Conservation (phyloP, 2,888 invertebrate species). For the Exocentrus adspersus region DNA sequence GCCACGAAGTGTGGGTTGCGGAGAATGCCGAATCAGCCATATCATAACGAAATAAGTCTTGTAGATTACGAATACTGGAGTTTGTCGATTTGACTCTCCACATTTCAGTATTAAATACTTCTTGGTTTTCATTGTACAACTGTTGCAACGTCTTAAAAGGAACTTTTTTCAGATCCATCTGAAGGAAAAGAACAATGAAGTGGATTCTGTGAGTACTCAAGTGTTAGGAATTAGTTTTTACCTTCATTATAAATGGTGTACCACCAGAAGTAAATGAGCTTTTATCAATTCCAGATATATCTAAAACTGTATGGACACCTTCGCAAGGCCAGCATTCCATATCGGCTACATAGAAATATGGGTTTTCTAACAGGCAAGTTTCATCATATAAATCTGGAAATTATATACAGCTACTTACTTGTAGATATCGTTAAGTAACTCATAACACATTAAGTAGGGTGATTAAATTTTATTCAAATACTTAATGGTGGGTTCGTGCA, state of each 20-base stretch:
- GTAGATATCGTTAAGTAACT: too few species aligned
- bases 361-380: slow-evolving; percentile 84
- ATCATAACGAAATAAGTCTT: slow-evolving; percentile 49
- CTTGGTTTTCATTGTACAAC: slow-evolving; percentile 69
- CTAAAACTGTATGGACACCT: slow-evolving; percentile 73
- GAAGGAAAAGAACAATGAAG: slow-evolving; percentile 42
- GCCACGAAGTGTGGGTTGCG: slow-evolving; percentile 67
- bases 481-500: too few species aligned
- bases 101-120: slow-evolving; percentile 72
- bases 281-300: slow-evolving; percentile 70
- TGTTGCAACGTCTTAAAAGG: slow-evolving; percentile 67
- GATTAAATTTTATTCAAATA: slow-evolving; percentile 8
- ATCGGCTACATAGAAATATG: slow-evolving; percentile 82
- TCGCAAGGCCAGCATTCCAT: slow-evolving; percentile 89
- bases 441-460: too few species aligned
- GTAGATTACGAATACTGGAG: slow-evolving; percentile 45
- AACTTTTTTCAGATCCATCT: slow-evolving; percentile 71
- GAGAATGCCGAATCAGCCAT: slow-evolving; percentile 45
- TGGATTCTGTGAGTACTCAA: not conserved
- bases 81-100: slow-evolving; percentile 66
- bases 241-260: slow-evolving; percentile 68
- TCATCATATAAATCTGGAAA: slow-evolving; percentile 68
- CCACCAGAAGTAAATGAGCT: slow-evolving; percentile 64
- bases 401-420: not conserved
- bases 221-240: slow-evolving; percentile 44